Base-by-base conservation (phyloP, 2,888 invertebrate genomes). In the Tuberolachnus salignus region DNA sequence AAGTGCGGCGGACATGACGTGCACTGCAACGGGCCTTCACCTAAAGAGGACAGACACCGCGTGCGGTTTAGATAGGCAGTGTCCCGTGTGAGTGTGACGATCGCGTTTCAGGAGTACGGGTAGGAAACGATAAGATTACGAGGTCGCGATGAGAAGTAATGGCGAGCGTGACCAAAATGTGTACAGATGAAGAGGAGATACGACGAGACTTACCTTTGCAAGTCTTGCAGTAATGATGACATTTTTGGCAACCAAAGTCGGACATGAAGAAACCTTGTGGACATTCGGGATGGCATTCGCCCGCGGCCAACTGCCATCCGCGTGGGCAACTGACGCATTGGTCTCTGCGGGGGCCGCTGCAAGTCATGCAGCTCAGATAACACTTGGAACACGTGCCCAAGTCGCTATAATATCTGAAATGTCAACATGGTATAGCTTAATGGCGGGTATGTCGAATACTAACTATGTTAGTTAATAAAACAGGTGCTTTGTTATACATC, bases 191-290 rank as follows among this genome's bases (percentile, higher is more conserved):
- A 16, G 21, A 61, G 6, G 9, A 57, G 55, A 23, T 57, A 19
- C 53, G n/a, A 49, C 14, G 23, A 55, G 49, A 83, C 84, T 84
- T 86, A 90, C 95, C 95, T 85, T 91, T 91, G 85, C 95, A 95
- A 83, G 93, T 93, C 82, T 91, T 91, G 86, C 95, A 95, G 84
- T 92, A 93, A 85, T 93, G 92, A 87, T 94, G 94, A 86, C 95
- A 95, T 85, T 92, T 93, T 82, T 92, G 92, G 84, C 95, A 95
- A 11, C 93, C 93, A 83, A 90, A 92, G 82, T 90, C 89, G 6
- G 91, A 91, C 86, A 93, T 92, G 86, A 93, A 95, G 86, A 92
- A 94, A 57, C 94, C 94, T 86, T 92, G 92, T 0, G 94, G 94
- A 85, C 95, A 95, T 84, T 92, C 92, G 0, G 93, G 92, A 83